Base-by-base conservation (phyloP, 2,797 vertebrate species). In the Distichodus sexfasciatus region DNA sequence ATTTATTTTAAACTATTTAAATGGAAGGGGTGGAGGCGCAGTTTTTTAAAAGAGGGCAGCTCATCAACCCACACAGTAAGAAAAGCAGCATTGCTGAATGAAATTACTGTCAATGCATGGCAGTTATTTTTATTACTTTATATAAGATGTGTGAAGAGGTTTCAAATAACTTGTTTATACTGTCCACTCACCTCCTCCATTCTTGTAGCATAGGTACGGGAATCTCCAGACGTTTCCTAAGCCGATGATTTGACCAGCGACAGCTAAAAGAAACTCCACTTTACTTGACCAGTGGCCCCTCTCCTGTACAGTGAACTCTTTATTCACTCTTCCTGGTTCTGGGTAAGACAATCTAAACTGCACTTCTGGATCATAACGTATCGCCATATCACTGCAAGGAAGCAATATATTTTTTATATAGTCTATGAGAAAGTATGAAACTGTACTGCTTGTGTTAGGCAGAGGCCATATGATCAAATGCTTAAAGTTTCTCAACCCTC, bases 151-250 rank as follows among this genome's bases (percentile, higher is more conserved):
- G 3, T 8, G 11, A 58, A 5, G 15, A 29, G 29, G 24, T 2
- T 58, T 9, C 3, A 46, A 44, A 15, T 0, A 33, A 55, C 14
- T 14, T n/a, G 14, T 26, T 31, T 14, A 62, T n/a, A 35, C 50
- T 63, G 0, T 44, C 19, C 43, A 83, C 87, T 83, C 59, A 91
- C 91, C 91, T 64, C 91, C 91, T 79, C 91, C 91, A 57, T 93
- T 93, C 81, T 92, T 93, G 84, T 92, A 93, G 84, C 91, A 93
- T 72, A 93, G 75, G 67, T 93, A 93, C 35, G 91, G 91, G 69
- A 93, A 93, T 72, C 91, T 80, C 91, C 91, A 93, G 47, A 93
- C 89, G 61, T 93, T 93, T 77, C 91, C 91, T 0, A 93, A 76
- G 4, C 91, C 91, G n/a, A 93, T 85, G 72, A 93, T 93, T 73